Evolutionary conservation across 2,888 invertebrate genomes (phyloP).

Genomic region (Torymus tubicola): DNA sequence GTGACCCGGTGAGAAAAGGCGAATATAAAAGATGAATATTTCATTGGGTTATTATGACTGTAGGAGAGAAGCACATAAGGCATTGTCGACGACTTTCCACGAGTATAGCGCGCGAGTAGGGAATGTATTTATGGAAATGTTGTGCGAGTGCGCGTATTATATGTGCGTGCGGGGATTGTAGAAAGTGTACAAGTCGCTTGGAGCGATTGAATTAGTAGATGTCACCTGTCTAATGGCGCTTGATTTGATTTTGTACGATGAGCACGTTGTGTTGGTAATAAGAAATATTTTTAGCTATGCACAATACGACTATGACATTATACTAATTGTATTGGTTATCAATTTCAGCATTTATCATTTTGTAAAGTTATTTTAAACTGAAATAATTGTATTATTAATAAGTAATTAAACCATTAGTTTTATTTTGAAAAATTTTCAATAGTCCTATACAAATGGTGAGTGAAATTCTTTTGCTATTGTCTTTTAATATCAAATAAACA

Average conservation of each 20-base stretch:
- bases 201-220: slow-evolving; percentile 18
- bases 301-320: no score
- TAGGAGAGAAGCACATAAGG: neutral
- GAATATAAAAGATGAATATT: slow-evolving; percentile 16
- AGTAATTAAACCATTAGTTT: no score
- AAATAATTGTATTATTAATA: no score
- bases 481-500: no score
- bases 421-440: no score
- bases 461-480: no score
- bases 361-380: no score
- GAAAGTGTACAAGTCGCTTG: neutral
- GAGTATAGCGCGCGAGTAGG: slow-evolving; percentile 14
- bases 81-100: slow-evolving; percentile 26
- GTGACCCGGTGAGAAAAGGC: neutral
- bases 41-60: slow-evolving; percentile 7
- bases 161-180: neutral
- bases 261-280: no score
- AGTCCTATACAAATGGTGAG: no score
- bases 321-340: no score
- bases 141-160: neutral
- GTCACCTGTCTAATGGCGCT: slow-evolving; percentile 6
- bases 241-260: slow-evolving; percentile 9
- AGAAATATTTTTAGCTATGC: no score
- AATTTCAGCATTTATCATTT: no score
- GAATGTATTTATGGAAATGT: slow-evolving; percentile 41